Evolutionary conservation across 2,113 vertebrate species (phyloP).

Genomic region (Hippocampus mohnikei): DNA sequence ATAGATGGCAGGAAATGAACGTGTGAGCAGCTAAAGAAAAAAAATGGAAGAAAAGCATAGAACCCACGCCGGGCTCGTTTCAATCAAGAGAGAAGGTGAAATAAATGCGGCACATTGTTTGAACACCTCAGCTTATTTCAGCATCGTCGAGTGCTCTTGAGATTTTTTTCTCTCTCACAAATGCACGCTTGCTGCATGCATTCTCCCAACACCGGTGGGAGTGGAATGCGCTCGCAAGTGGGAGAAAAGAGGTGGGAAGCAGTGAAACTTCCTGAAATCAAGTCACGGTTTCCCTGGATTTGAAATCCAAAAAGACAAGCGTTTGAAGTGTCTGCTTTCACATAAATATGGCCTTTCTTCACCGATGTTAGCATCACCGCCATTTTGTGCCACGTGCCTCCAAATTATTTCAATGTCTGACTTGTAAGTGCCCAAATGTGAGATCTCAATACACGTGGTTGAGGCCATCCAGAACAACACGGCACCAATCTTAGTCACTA

Average conservation of each 20-base stretch:
- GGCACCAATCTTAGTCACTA: no score
- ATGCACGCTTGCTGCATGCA: background rate
- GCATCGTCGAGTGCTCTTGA: slow-evolving; percentile 11
- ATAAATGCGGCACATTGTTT: slow-evolving; percentile 16
- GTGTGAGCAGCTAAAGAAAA: slow-evolving; percentile 11
- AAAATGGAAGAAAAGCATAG: slow-evolving; percentile 9
- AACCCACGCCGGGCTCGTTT: slow-evolving; percentile 25
- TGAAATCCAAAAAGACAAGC: background rate
- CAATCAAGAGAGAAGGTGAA: slow-evolving; percentile 13
- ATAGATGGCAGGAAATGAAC: slow-evolving; percentile 10
- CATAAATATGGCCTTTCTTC: background rate
- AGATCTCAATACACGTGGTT: background rate
- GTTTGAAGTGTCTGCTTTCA: background rate
- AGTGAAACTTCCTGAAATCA: background rate
- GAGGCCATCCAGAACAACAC: background rate
- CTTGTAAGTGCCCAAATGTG: background rate
- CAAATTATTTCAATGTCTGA: background rate
- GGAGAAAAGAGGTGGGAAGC: slow-evolving; percentile 2
- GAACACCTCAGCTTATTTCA: slow-evolving; percentile 18
- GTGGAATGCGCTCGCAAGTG: background rate
- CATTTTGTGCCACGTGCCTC: background rate
- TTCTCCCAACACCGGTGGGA: slow-evolving; percentile 3
- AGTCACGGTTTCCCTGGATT: background rate
- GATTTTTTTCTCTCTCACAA: slow-evolving; percentile 19
- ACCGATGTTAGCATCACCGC: background rate